phyloP scores from a whole-genome alignment of 1,140 invertebrate genomes.

The Neodiprion lecontei region DNA sequence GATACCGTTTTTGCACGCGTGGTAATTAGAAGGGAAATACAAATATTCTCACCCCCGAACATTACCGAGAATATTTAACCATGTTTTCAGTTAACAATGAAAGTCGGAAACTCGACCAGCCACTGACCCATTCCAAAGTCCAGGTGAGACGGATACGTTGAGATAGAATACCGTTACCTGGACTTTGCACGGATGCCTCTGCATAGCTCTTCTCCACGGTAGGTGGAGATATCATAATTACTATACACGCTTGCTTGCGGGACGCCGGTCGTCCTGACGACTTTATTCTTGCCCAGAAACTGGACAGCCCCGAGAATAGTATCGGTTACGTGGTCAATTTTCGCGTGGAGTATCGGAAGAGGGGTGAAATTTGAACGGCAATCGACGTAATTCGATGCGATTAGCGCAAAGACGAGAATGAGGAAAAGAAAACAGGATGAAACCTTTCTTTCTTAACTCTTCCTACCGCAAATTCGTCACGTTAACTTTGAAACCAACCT shows the following conservation, averaged over 20 bases:
- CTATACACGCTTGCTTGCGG: not conserved
- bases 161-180: constrained; percentile 4
- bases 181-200: not conserved
- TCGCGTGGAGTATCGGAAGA: not conserved
- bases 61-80: too few species aligned
- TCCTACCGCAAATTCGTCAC: not conserved
- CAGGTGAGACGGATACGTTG: not conserved
- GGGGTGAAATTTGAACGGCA: not conserved
- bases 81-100: too few species aligned
- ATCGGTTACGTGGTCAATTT: not conserved
- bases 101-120: not conserved
- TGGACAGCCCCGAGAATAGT: not conserved
- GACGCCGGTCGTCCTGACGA: not conserved
- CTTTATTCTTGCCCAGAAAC: not conserved
- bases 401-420: not conserved
- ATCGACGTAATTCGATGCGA: not conserved
- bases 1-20: too few species aligned
- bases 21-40: too few species aligned
- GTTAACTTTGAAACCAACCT: not conserved
- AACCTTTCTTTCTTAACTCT: too few species aligned
- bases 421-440: not conserved
- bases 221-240: not conserved
- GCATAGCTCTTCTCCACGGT: not conserved
- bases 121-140: constrained; percentile 1
- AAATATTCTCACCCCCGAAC: too few species aligned